A percentile compares a stretch with the other conserved stretches of the same genome.
Evolutionary conservation across 30 jellyfish, hydroid and myxozoan species (phyloP).

Genomic region (Euphysa ruthae): DNA sequence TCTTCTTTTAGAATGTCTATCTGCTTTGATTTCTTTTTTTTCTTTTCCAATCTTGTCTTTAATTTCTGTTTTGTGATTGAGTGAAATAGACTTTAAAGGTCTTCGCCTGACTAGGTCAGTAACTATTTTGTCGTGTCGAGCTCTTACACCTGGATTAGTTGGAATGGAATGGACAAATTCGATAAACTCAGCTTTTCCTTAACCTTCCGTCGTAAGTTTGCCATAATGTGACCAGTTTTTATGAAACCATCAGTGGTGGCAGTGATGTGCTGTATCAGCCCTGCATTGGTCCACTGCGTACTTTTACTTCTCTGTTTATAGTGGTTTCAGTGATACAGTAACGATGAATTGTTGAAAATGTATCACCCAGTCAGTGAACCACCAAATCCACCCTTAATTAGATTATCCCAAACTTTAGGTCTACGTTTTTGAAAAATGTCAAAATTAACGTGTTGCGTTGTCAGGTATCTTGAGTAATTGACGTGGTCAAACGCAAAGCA

Average conservation of each 20-base stretch:
- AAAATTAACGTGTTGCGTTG: slow-evolving; percentile 32
- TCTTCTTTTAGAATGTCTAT: slow-evolving; percentile 38
- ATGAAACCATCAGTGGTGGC: no score
- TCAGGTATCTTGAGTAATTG: slow-evolving; percentile 31
- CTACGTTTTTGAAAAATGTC: not conserved
- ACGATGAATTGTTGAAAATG: slow-evolving; percentile 42
- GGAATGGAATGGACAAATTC: no score
- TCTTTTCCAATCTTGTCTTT: slow-evolving; percentile 36
- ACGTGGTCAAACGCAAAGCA: slow-evolving; percentile 16
- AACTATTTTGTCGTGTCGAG: slow-evolving; percentile 24
- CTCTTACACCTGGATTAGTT: not conserved
- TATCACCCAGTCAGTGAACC: slow-evolving; percentile 30
- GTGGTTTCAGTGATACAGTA: slow-evolving; percentile 43
- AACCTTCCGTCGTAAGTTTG: no score
- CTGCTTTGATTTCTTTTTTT: slow-evolving; percentile 11
- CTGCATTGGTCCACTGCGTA: slow-evolving; percentile 35
- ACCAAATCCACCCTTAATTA: slow-evolving; percentile 18
- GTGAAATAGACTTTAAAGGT: slow-evolving; percentile 24
- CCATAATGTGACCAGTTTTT: no score
- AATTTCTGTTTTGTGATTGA: slow-evolving; percentile 10
- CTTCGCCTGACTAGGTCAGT: slow-evolving; percentile 30
- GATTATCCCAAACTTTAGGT: slow-evolving; percentile 29
- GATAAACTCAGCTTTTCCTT: no score
- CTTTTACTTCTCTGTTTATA: slow-evolving; percentile 35
- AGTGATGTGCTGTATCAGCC: no score